Evolutionary conservation across 2,888 invertebrate species (phyloP).

Genomic region (Petrolisthes cinctipes): DNA sequence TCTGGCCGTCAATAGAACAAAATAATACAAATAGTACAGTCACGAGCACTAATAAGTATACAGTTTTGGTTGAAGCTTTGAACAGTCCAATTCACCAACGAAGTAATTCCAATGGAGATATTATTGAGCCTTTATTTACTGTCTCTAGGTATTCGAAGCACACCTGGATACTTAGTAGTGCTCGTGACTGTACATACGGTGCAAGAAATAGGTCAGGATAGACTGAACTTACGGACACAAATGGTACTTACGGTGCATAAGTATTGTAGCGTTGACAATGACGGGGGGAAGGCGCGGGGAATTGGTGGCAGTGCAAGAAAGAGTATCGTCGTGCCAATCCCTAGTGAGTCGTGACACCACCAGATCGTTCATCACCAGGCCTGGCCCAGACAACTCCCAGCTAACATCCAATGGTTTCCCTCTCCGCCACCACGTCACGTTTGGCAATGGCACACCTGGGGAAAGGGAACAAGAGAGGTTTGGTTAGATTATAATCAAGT

Average conservation of each 20-base stretch:
- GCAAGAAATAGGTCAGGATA: too few relatives aligned
- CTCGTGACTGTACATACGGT: too few relatives aligned
- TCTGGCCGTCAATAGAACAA: too few relatives aligned
- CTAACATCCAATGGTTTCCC: constrained; percentile 32
- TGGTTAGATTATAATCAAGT: neutral
- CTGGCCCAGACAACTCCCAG: constrained; percentile 32
- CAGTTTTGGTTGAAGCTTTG: too few relatives aligned
- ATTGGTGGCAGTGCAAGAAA: constrained; percentile 44
- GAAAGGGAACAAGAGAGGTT: neutral
- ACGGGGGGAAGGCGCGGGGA: constrained; percentile 23
- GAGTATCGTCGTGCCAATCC: constrained; percentile 47
- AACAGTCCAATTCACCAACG: too few relatives aligned
- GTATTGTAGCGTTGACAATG: constrained; percentile 17
- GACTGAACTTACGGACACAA: too few relatives aligned
- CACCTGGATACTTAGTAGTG: too few relatives aligned
- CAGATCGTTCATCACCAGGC: constrained; percentile 38
- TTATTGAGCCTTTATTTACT: too few relatives aligned
- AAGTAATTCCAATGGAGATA: too few relatives aligned
- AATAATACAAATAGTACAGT: too few relatives aligned
- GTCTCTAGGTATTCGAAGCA: too few relatives aligned
- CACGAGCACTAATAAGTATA: too few relatives aligned
- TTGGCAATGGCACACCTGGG: constrained; percentile 35
- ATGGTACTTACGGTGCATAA: constrained; percentile 39
- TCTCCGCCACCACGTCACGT: constrained; percentile 51
- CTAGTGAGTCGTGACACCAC: constrained; percentile 26